phyloP scores from a whole-genome alignment of 2,797 vertebrate genomes.

The Rhinoraja longicauda region DNA sequence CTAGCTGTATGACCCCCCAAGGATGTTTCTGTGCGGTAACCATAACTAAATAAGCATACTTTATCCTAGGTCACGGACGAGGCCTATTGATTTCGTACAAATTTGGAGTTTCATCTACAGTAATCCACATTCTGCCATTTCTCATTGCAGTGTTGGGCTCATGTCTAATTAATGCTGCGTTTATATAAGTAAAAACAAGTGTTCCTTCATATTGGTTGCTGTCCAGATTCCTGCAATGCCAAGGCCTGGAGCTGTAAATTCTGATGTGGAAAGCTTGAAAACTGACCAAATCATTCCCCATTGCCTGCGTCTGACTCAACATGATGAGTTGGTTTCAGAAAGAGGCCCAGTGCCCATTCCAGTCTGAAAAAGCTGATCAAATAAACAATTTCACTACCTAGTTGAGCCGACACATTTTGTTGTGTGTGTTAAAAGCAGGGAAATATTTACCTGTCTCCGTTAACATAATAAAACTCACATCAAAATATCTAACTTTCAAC shows the following conservation, averaged over 20 bases:
- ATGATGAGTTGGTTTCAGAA: too few relatives aligned
- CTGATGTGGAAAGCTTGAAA: neutral
- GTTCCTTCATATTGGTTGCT: neutral
- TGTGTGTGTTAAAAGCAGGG: neutral
- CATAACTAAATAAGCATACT: too few relatives aligned
- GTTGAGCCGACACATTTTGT: neutral
- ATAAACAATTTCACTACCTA: neutral
- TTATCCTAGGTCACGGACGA: too few relatives aligned
- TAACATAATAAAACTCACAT: neutral
- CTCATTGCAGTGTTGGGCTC: neutral
- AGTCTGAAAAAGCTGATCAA: neutral
- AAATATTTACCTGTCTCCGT: neutral
- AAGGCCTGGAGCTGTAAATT: neutral
- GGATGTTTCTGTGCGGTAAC: too few relatives aligned
- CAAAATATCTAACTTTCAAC: neutral
- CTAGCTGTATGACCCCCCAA: too few relatives aligned
- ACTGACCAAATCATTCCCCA: neutral
- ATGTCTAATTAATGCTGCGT: neutral
- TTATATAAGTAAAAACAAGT: conserved; percentile 11
- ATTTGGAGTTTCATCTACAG: neutral
- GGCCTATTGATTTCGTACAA: too few relatives aligned
- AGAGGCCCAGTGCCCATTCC: too few relatives aligned
- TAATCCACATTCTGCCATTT: neutral
- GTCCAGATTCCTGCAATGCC: too few relatives aligned
- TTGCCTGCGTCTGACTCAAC: neutral